These are phyloP conservation scores for Aspidapion aeneum DNA, from an alignment of 2,888 invertebrate genomes.

Conservation along the genomic window DNA sequence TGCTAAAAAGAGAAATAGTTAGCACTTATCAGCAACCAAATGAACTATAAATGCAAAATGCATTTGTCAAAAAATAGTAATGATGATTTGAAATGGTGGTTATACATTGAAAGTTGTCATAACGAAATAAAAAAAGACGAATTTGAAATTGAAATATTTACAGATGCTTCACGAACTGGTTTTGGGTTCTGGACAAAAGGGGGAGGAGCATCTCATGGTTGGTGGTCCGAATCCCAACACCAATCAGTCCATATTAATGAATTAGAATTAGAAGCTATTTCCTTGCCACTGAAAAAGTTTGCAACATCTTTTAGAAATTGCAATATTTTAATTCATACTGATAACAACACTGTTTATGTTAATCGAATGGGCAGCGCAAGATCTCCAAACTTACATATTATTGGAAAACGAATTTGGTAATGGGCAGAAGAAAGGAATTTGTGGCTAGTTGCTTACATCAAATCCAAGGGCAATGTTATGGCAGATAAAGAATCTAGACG, in stretches of 20 bases:
- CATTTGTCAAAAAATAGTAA: too few relatives aligned
- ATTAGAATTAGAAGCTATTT: neutral
- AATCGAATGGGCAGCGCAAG: neutral
- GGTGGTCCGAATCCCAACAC: neutral
- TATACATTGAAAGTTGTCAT: too few relatives aligned
- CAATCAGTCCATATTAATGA: neutral
- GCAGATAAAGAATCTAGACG: neutral
- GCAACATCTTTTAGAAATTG: neutral
- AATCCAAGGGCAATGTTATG: neutral
- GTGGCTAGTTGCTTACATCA: neutral
- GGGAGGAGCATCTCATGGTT: neutral
- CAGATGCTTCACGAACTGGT: neutral
- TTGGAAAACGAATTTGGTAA: neutral
- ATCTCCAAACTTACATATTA: neutral
- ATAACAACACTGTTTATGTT: neutral
- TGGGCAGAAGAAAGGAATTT: neutral
- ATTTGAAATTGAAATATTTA: neutral
- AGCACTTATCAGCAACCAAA: neutral
- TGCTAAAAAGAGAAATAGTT: neutral
- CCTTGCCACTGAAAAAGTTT: neutral
- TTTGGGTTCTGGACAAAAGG: neutral
- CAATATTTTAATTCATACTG: neutral
- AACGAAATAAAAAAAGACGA: neutral
- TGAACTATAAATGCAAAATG: neutral
- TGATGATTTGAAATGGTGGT: too few relatives aligned